A percentile compares a stretch with the other conserved stretches of the same genome.
phyloP scores from a whole-genome alignment of 2,113 vertebrate genomes.

The Phaethon lepturus region DNA sequence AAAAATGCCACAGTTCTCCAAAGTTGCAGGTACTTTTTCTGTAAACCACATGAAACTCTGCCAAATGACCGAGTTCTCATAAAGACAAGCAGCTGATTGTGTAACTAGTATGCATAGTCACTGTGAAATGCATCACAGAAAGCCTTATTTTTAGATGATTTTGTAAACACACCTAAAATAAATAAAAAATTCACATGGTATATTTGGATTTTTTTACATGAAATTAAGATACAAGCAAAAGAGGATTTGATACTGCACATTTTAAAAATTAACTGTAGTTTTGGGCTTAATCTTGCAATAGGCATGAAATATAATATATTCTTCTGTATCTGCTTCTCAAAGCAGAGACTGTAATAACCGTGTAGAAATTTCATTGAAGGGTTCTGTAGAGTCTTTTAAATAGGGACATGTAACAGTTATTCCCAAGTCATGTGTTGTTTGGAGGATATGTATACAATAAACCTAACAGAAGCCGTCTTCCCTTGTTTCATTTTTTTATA shows the following conservation, averaged over 20 bases:
- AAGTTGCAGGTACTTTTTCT: neutral
- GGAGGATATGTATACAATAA: neutral
- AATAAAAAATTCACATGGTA: accelerated
- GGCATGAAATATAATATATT: neutral
- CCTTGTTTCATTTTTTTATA: neutral
- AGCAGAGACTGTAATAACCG: neutral
- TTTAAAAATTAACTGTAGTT: neutral
- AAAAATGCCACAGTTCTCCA: accelerated
- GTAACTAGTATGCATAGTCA: neutral
- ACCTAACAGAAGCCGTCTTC: neutral
- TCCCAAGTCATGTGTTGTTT: neutral
- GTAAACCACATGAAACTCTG: neutral
- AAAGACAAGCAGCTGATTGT: neutral
- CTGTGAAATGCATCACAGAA: neutral
- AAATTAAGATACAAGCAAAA: neutral
- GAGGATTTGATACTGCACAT: neutral
- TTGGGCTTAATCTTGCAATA: neutral
- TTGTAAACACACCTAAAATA: neutral
- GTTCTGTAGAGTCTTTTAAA: neutral
- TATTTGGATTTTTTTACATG: neutral
- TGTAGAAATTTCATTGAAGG: neutral
- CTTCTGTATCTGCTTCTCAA: neutral
- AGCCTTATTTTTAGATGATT: neutral
- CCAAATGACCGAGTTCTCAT: neutral
- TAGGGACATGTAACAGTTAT: neutral